These are phyloP conservation scores for Punctoribates punctum DNA, from an alignment of 2,888 invertebrate genomes.

Conservation along the genomic window DNA sequence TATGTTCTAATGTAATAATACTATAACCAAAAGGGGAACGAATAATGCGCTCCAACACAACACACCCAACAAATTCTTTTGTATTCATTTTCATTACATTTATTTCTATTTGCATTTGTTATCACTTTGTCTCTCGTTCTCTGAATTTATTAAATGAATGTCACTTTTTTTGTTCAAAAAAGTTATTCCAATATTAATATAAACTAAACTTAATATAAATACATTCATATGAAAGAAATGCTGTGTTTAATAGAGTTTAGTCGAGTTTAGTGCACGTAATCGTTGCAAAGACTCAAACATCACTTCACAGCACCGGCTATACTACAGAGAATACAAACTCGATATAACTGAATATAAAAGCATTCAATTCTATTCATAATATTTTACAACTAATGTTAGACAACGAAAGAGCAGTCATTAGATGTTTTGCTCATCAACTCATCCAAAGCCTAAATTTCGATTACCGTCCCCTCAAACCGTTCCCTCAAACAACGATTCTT, in stretches of 20 bases:
- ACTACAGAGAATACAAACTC: constrained; percentile 19
- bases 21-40: constrained; percentile 14
- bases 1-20: constrained; percentile 18
- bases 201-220: constrained; percentile 14
- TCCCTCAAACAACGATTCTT: not conserved
- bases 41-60: not conserved
- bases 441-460: not conserved
- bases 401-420: constrained; percentile 21
- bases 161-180: constrained; percentile 20
- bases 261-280: constrained; percentile 15
- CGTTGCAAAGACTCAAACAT: constrained; percentile 29
- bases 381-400: constrained; percentile 24
- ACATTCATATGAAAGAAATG: no score
- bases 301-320: not conserved
- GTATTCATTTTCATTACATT: constrained; percentile 30
- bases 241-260: not conserved
- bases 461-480: no score
- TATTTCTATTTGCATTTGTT: constrained; percentile 36
- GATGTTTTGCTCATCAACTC: not conserved
- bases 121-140: constrained; percentile 31
- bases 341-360: not conserved
- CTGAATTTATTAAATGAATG: constrained; percentile 35
- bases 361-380: not conserved
- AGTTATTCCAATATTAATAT: constrained; percentile 21
- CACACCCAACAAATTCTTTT: constrained; percentile 32